Evolutionary conservation across 2,113 vertebrate species (phyloP).

Genomic region (Phrynocephalus versicolor): DNA sequence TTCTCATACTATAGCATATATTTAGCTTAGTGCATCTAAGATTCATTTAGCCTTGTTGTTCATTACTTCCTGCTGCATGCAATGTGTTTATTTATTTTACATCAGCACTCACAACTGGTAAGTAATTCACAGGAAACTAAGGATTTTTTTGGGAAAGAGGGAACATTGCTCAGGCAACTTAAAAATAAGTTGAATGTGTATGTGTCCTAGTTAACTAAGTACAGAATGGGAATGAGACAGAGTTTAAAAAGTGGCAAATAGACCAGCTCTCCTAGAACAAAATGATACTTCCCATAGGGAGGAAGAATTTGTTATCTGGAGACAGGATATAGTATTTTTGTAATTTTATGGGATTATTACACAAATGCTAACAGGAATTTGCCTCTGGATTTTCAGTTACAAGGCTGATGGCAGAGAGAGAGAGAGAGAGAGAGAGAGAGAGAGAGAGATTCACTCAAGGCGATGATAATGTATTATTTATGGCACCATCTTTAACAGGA

Average conservation of each 20-base stretch:
- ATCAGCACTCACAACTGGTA: not conserved
- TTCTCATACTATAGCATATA: not conserved
- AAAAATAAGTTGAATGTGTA: not conserved
- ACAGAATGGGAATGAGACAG: not conserved
- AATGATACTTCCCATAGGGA: too few species aligned
- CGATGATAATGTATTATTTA: slow-evolving; percentile 61
- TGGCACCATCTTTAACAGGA: slow-evolving; percentile 54
- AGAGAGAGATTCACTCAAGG: slow-evolving; percentile 25
- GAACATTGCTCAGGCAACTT: not conserved
- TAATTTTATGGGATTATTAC: not conserved
- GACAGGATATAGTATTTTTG: not conserved
- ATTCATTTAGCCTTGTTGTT: not conserved
- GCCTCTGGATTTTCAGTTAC: slow-evolving; percentile 19
- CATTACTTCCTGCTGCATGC: not conserved
- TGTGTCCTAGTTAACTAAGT: not conserved
- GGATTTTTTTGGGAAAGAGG: not conserved
- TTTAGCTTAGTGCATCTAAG: not conserved
- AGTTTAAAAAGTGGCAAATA: not conserved
- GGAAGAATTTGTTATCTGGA: not conserved
- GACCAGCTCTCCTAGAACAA: not conserved
- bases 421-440: not conserved
- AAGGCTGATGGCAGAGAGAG: slow-evolving; percentile 28
- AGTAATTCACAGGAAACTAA: not conserved
- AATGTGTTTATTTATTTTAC: not conserved
- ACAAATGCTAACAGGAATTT: not conserved